Conservation (phyloP, 2,888 invertebrate species). For the Deroplatys truncata region DNA sequence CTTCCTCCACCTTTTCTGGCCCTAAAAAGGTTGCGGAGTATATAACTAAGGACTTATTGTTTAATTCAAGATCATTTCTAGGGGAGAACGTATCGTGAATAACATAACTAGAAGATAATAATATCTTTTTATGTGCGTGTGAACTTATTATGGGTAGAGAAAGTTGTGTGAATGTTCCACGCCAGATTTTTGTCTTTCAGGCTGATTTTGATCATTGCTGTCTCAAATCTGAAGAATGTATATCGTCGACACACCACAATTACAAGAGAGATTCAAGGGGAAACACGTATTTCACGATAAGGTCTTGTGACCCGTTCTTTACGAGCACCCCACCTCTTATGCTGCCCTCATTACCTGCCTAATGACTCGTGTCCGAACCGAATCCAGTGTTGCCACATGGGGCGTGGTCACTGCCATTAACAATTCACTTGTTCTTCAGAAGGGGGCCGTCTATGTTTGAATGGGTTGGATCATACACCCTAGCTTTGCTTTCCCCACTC, state of each 20-base stretch:
- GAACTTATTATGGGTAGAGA: too few species aligned
- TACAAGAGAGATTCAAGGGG: not conserved
- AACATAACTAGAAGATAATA: too few species aligned
- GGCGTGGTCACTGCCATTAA: conserved; percentile 20
- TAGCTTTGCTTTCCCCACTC: not conserved
- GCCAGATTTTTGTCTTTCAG: too few species aligned
- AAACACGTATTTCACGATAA: not conserved
- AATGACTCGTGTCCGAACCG: conserved; percentile 23
- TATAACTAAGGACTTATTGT: too few species aligned
- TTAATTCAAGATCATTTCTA: too few species aligned
- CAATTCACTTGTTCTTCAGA: conserved; percentile 5
- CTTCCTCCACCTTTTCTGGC: too few species aligned
- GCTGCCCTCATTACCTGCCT: conserved; percentile 18
- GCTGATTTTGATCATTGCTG: not conserved
- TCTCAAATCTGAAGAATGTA: not conserved
- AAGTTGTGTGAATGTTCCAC: too few species aligned
- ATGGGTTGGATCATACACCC: conserved; percentile 3
- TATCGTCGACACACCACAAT: not conserved
- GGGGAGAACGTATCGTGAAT: too few species aligned
- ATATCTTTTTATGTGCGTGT: too few species aligned
- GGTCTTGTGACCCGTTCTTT: not conserved
- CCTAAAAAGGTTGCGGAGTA: too few species aligned
- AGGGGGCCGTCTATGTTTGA: not conserved
- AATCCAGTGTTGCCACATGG: conserved; percentile 13
- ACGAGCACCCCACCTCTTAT: not conserved